Base-by-base conservation (phyloP, 2,113 vertebrate species). In the Hydropotes inermis region DNA sequence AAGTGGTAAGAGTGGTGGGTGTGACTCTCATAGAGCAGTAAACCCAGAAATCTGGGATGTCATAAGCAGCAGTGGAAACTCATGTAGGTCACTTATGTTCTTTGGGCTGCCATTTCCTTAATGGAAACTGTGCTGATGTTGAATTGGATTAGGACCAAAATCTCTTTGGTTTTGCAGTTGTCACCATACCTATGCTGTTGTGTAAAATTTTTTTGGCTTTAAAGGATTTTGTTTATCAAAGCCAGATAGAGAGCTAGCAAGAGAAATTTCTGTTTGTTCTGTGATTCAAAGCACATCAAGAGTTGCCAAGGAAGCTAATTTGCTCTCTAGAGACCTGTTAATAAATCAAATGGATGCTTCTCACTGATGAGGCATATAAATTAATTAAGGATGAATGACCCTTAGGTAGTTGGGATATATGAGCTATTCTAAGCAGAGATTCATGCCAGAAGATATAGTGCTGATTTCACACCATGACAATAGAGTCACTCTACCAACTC, bases 261-360 rank as follows among this genome's bases (percentile, higher is more conserved):
- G 52, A 95, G 28, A 89, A 92, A 85, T 61, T 36, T 94, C 64
- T 84, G n/a, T 95, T 96, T 96, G 50, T 55, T 82, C 50, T 94
- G 28, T 87, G 60, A 96, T 87, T 97, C 88, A 94, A 76, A 87
- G 60, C 70, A 97, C 88, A 55, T 83, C 87, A 94, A 57, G 54
- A 97, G 97, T 67, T 94, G 86, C 94, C 96, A 97, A 95, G 82
- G 91, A 98, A 97, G 93, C 60, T 96, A 96, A 97, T 97, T 97
- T 98, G 27, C 87, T 97, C 96, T 97, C 96, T 84, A 57, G 96
- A 64, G 96, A 91, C 64, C 89, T 95, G 92, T 97, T 97, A 97
- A 98, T 98, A 96, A 97, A 98, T 98, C 94, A 98, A 97, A 98
- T 81, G 95, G 91, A 95, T 94, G 91, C 45, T 94, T 98, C 76